These are phyloP conservation scores for Enteromius argenteus DNA, from an alignment of 2,797 vertebrate species.

Conservation along the genomic window DNA sequence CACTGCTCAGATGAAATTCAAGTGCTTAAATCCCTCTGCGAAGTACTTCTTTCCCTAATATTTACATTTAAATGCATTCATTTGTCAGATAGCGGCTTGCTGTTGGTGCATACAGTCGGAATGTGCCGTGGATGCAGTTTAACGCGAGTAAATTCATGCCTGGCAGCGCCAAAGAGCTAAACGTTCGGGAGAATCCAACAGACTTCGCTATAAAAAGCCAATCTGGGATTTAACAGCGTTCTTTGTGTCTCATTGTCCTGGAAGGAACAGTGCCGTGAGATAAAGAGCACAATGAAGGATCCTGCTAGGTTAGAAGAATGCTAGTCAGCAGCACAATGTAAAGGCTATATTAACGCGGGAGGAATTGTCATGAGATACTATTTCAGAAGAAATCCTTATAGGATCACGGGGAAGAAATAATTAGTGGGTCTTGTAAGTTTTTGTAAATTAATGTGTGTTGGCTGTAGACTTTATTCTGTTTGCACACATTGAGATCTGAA, in stretches of 20 bases:
- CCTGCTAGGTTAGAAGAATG: conserved; percentile 32
- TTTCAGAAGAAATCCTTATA: not conserved
- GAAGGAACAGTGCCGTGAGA: not conserved
- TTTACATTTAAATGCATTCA: conserved; percentile 32
- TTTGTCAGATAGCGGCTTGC: not conserved
- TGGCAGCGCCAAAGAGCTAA: conserved; percentile 4
- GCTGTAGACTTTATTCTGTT: not conserved
- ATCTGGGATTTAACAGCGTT: conserved; percentile 27
- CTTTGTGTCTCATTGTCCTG: conserved; percentile 27
- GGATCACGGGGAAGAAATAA: conserved; percentile 9
- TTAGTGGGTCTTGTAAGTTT: not conserved
- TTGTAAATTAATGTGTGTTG: not conserved
- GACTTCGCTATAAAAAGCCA: conserved; percentile 28
- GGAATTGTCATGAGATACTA: conserved; percentile 6
- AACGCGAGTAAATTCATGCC: conserved; percentile 8
- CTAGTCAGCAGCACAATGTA: conserved; percentile 20
- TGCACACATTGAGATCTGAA: not conserved
- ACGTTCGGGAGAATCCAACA: conserved; percentile 19
- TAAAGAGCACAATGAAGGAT: conserved; percentile 26
- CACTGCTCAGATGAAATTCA: conserved; percentile 12
- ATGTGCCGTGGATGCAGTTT: conserved; percentile 10
- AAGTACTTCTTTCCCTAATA: conserved; percentile 12
- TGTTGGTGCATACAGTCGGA: not conserved
- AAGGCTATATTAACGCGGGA: conserved; percentile 4
- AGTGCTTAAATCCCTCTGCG: not conserved